Evolutionary conservation across 2,888 invertebrate genomes (phyloP).

Genomic region (Ptilodon capucinus): DNA sequence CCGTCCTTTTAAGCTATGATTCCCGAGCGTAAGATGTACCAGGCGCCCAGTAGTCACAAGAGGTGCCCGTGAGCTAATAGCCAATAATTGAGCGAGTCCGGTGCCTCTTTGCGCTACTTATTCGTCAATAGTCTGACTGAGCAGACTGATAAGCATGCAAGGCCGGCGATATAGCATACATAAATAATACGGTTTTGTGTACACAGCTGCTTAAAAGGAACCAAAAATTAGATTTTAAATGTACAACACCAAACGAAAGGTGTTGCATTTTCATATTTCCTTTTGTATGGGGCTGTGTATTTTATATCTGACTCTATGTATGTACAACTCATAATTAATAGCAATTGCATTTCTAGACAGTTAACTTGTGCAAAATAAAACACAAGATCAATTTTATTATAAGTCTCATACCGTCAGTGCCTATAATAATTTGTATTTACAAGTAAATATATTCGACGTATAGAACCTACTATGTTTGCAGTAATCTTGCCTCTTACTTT

Average conservation of each 20-base stretch:
- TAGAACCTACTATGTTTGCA: slow-evolving; percentile 12
- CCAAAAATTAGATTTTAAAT: not conserved
- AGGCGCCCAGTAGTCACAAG: slow-evolving; percentile 13
- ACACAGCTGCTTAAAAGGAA: not conserved
- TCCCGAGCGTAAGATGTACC: not conserved
- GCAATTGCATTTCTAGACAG: too few relatives aligned
- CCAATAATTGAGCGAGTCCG: slow-evolving; percentile 23
- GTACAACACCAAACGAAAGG: too few relatives aligned
- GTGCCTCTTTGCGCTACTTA: slow-evolving; percentile 23
- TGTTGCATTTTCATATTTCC: too few relatives aligned
- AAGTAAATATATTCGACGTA: not conserved
- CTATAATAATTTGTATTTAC: not conserved
- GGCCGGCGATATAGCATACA: slow-evolving; percentile 10
- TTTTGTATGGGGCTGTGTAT: too few relatives aligned
- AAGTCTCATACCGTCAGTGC: too few relatives aligned
- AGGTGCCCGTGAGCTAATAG: slow-evolving; percentile 21
- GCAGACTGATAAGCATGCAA: slow-evolving; percentile 32
- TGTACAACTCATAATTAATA: too few relatives aligned
- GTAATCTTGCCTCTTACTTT: slow-evolving; percentile 27
- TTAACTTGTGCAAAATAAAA: too few relatives aligned
- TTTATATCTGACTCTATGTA: too few relatives aligned
- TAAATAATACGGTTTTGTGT: not conserved
- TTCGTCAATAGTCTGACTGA: slow-evolving; percentile 24
- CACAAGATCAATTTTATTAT: too few relatives aligned
- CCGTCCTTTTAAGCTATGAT: not conserved